Evolutionary conservation across 2,113 vertebrate species (phyloP).

Genomic region (Butorides virescens): DNA sequence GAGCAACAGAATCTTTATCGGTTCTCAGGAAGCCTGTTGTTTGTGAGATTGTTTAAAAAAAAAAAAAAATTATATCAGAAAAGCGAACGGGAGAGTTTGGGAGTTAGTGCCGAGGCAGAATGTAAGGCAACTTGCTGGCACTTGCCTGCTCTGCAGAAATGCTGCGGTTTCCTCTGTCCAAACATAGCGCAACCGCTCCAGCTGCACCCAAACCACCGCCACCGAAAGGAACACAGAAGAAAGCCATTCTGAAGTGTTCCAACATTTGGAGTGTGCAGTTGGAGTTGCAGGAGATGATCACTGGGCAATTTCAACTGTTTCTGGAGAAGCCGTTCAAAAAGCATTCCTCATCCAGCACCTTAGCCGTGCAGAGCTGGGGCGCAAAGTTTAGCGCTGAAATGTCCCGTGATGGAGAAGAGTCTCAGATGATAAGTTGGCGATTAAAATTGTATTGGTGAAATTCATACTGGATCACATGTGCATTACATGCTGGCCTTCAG

Average conservation of each 20-base stretch:
- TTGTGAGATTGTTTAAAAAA: conserved; percentile 36
- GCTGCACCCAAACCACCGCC: background rate
- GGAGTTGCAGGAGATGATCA: background rate
- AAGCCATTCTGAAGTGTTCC: background rate
- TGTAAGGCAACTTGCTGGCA: background rate
- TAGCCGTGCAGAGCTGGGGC: background rate
- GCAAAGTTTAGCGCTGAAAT: background rate
- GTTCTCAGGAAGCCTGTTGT: conserved; percentile 44
- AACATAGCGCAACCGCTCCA: background rate
- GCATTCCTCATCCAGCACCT: background rate
- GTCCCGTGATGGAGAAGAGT: background rate
- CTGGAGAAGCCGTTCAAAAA: background rate
- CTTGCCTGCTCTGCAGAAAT: background rate
- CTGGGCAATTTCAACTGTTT: background rate
- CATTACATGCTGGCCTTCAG: background rate
- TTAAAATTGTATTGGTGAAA: background rate
- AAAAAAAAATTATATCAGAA: background rate
- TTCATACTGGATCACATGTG: background rate
- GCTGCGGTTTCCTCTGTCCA: background rate
- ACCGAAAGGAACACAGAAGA: background rate
- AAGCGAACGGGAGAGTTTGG: background rate
- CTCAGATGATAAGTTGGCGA: background rate
- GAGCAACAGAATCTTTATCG: conserved; percentile 22
- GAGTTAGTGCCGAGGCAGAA: background rate
- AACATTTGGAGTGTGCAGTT: background rate